Percentiles rank a stretch among this genome's conserved stretches.
Conservation (phyloP, 1,140 invertebrate genomes). For the Aricia agestis region DNA sequence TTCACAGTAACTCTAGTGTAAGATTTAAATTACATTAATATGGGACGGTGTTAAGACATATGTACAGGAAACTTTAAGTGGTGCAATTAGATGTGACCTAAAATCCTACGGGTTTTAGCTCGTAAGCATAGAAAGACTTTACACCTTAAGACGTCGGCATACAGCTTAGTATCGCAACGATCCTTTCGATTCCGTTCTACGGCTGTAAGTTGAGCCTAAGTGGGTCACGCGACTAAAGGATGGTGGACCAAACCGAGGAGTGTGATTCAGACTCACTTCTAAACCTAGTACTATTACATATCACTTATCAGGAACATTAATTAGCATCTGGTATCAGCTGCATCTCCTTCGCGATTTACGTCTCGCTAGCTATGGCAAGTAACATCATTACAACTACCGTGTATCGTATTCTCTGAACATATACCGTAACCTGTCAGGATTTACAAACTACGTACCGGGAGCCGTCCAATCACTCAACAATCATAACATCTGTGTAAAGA, state of each 20-base stretch:
- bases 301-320: not conserved
- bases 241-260: not conserved
- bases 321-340: not conserved
- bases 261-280: not conserved
- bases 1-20: not conserved
- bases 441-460: conserved; percentile 72
- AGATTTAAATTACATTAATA: not conserved
- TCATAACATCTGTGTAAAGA: conserved; percentile 70
- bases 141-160: not conserved
- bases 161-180: not conserved
- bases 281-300: not conserved
- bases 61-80: not conserved
- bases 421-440: conserved; percentile 57
- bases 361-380: conserved; percentile 38
- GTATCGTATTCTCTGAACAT: conserved; percentile 50
- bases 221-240: not conserved
- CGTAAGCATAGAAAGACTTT: not conserved
- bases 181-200: not conserved
- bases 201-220: not conserved
- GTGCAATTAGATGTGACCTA: conserved; percentile 2
- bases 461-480: conserved; percentile 72
- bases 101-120: not conserved
- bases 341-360: not conserved
- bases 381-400: conserved; percentile 40
- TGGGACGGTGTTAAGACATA: not conserved